Conservation (phyloP, 2,113 vertebrate genomes). For the Melospiza georgiana region DNA sequence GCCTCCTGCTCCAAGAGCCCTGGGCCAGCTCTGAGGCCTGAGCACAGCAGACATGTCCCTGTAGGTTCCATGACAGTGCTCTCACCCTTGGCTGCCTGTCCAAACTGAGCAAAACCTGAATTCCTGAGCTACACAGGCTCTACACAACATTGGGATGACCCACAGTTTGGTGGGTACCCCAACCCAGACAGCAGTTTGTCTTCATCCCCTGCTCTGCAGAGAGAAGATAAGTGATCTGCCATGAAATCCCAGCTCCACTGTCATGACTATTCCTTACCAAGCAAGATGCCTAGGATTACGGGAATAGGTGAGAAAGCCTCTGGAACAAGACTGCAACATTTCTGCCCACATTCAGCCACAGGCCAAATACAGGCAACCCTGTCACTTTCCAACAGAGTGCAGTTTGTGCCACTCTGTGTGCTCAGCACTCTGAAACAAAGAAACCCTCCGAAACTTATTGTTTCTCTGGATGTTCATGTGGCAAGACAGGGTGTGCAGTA, state of each 20-base stretch:
- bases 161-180: background rate
- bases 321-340: background rate
- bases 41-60: background rate
- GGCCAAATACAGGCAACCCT: background rate
- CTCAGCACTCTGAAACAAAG: background rate
- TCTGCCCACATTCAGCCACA: background rate
- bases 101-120: background rate
- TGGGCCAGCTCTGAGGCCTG: background rate
- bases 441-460: fast-evolving
- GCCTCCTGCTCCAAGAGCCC: background rate
- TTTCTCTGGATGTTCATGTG: background rate
- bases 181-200: background rate
- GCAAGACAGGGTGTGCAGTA: background rate
- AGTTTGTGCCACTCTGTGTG: background rate
- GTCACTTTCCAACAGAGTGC: background rate
- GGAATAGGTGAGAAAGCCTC: background rate
- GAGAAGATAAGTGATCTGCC: background rate
- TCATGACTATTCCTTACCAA: background rate
- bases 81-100: background rate
- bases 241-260: background rate
- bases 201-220: background rate
- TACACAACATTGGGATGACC: background rate
- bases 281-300: background rate
- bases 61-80: background rate
- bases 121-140: background rate